A percentile compares a stretch with the other conserved stretches of the same genome.
These are phyloP conservation scores for Phania funesta DNA, from an alignment of 2,888 invertebrate species.

Conservation along the genomic window DNA sequence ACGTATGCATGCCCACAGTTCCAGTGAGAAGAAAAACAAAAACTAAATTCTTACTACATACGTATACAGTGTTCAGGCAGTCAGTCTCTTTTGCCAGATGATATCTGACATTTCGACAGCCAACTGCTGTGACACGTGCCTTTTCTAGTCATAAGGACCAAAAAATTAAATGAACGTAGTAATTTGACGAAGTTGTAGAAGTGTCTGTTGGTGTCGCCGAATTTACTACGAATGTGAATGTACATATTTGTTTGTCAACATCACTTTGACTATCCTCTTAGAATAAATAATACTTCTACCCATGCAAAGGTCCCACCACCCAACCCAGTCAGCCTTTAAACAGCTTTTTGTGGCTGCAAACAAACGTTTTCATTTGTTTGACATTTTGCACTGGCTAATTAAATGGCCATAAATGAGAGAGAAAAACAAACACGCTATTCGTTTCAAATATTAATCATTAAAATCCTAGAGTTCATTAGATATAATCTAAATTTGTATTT, in stretches of 20 bases:
- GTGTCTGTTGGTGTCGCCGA: slow-evolving; percentile 44
- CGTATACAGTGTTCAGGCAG: background rate
- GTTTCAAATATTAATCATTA: slow-evolving; percentile 53
- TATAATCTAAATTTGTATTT: slow-evolving; percentile 41
- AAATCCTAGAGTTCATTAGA: slow-evolving; percentile 42
- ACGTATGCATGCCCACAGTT: slow-evolving; percentile 46
- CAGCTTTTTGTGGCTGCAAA: slow-evolving; percentile 13
- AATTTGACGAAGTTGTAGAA: slow-evolving; percentile 61
- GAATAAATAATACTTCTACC: background rate
- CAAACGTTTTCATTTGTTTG: slow-evolving; percentile 29
- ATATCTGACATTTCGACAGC: slow-evolving; percentile 66
- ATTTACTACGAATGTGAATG: background rate
- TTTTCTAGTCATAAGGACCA: slow-evolving; percentile 38
- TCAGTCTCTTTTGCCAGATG: slow-evolving; percentile 51
- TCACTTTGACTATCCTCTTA: slow-evolving; percentile 59
- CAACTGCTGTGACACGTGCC: slow-evolving; percentile 65
- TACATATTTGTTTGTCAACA: slow-evolving; percentile 59
- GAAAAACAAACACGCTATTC: slow-evolving; percentile 12
- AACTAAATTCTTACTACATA: slow-evolving; percentile 40
- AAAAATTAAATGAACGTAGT: slow-evolving; percentile 32
- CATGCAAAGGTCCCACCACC: background rate
- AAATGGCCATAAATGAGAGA: slow-evolving; percentile 54
- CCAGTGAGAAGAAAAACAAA: slow-evolving; percentile 14
- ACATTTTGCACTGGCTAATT: slow-evolving; percentile 56
- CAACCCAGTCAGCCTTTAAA: slow-evolving; percentile 43